Conservation (phyloP, 2,113 vertebrate species). For the Puntigrus tetrazona region DNA sequence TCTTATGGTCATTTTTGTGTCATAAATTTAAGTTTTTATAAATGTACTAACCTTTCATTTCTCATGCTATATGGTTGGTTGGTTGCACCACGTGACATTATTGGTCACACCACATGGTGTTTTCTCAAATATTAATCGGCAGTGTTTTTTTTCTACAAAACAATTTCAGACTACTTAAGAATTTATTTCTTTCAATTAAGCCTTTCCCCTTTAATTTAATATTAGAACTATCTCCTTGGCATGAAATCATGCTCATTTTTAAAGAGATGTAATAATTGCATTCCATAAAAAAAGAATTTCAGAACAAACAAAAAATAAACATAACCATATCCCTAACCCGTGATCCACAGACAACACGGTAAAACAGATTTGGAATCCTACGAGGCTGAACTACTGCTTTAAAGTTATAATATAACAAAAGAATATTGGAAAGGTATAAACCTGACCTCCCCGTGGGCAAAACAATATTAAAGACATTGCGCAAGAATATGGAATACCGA, state of each 20-base stretch:
- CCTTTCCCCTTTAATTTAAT: neutral
- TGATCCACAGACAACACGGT: neutral
- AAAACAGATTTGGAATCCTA: neutral
- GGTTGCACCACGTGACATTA: neutral
- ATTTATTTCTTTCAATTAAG: neutral
- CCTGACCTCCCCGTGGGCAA: slow-evolving; percentile 9
- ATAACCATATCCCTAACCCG: neutral
- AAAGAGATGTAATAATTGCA: neutral
- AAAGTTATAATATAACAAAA: slow-evolving; percentile 1
- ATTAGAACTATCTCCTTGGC: neutral
- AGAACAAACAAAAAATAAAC: neutral
- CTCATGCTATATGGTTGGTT: no score
- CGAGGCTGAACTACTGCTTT: neutral
- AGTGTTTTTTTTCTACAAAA: neutral
- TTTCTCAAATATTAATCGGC: neutral
- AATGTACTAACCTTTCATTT: no score
- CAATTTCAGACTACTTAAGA: neutral
- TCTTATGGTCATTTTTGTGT: neutral
- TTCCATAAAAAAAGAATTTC: neutral
- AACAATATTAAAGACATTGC: slow-evolving; percentile 15
- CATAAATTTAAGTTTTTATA: no score
- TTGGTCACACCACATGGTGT: neutral
- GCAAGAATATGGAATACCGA: neutral
- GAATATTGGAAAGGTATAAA: neutral
- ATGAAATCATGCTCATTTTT: neutral